Conservation (phyloP, 2,113 vertebrate species). For the Cyanistes caeruleus region DNA sequence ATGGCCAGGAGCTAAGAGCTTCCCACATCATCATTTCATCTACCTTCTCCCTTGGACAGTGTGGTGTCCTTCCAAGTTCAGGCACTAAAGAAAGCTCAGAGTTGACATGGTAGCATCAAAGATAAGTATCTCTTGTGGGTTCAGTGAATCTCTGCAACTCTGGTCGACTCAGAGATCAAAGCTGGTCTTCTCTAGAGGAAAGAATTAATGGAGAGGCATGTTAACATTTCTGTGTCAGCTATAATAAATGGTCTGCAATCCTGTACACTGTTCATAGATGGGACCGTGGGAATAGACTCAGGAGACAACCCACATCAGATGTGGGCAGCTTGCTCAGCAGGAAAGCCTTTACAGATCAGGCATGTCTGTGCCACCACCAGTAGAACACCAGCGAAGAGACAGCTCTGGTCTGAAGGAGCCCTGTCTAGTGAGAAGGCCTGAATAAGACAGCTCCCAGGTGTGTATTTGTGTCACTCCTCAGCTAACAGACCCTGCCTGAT, state of each 20-base stretch:
- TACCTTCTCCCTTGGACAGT: background rate
- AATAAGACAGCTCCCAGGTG: rapidly evolving
- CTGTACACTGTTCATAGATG: background rate
- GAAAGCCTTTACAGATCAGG: background rate
- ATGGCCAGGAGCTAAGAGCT: background rate
- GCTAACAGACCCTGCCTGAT: background rate
- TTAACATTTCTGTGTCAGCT: background rate
- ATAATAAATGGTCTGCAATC: background rate
- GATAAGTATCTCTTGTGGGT: background rate
- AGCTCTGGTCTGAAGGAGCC: background rate
- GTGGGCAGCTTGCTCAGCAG: background rate
- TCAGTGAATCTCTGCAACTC: background rate
- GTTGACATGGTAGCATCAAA: background rate
- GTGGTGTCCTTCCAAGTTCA: background rate
- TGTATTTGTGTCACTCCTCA: background rate
- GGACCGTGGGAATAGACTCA: background rate
- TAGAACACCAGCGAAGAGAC: background rate
- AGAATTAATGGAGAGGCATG: background rate
- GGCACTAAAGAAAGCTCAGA: background rate
- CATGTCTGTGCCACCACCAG: background rate
- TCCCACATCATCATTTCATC: background rate
- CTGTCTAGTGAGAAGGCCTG: background rate
- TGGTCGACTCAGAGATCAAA: background rate
- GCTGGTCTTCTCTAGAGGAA: background rate
- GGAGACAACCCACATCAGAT: background rate